Conservation (phyloP, 2,113 vertebrate species). For the Poeciliopsis prolifica region DNA sequence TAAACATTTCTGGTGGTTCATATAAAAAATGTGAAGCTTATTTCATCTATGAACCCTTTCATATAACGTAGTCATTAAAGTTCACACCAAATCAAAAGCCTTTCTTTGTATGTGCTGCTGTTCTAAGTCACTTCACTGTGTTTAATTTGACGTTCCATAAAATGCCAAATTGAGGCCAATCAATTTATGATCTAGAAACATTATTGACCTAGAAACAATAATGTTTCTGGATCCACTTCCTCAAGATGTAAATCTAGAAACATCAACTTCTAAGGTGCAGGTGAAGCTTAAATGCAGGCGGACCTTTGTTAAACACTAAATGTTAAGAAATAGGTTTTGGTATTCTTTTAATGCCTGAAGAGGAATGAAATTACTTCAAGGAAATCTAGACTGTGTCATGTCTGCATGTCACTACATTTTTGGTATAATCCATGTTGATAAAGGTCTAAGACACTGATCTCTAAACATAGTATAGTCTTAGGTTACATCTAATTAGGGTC, state of each 20-base stretch:
- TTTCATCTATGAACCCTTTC: background rate
- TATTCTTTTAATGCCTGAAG: background rate
- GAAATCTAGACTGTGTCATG: conserved; percentile 12
- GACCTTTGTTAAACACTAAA: background rate
- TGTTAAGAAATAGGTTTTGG: background rate
- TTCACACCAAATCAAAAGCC: background rate
- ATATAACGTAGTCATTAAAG: background rate
- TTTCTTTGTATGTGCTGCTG: background rate
- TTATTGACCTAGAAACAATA: too few species aligned
- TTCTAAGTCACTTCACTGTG: background rate
- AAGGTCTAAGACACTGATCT: conserved; percentile 14
- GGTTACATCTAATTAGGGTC: conserved; percentile 42
- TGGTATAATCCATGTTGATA: conserved; percentile 46
- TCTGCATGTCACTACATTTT: conserved; percentile 13
- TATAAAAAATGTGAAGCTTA: conserved; percentile 20
- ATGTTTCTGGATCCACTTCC: background rate
- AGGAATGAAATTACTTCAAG: background rate
- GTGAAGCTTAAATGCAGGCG: background rate
- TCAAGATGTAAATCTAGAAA: background rate
- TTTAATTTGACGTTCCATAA: too few species aligned
- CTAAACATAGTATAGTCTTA: conserved; percentile 41
- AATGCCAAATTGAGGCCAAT: too few species aligned
- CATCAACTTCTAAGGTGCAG: too few species aligned
- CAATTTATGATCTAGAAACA: too few species aligned
- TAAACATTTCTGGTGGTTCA: conserved; percentile 39